Conservation (phyloP, 2,113 vertebrate species). For the Sinocyclocheilus grahami region DNA sequence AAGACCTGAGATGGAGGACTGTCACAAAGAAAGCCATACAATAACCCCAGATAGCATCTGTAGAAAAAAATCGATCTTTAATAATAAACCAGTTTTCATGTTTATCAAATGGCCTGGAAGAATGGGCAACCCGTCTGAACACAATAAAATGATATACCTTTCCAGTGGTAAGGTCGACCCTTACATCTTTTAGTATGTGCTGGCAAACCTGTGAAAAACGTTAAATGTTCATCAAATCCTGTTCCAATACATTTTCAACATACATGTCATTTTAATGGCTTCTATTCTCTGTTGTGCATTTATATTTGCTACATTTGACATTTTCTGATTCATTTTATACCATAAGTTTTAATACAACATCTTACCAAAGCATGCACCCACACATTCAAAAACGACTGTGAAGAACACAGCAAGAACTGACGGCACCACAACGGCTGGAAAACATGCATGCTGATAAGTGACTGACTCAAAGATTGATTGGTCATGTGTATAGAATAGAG, state of each 20-base stretch:
- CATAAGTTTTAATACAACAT: not conserved
- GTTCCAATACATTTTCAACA: not conserved
- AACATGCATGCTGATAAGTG: not conserved
- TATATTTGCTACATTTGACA: not conserved
- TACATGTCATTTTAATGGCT: too few relatives aligned
- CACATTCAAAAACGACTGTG: conserved; percentile 60
- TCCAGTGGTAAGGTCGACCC: conserved; percentile 61
- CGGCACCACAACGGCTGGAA: conserved; percentile 57
- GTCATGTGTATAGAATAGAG: not conserved
- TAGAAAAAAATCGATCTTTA: not conserved
- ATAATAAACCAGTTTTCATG: not conserved
- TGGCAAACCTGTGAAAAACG: conserved; percentile 58
- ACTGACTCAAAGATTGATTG: not conserved
- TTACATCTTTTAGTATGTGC: conserved; percentile 63
- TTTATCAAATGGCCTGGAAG: not conserved
- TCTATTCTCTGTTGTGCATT: too few relatives aligned
- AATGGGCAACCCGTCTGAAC: not conserved
- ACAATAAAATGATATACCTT: conserved; percentile 54
- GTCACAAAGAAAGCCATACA: conserved; percentile 64
- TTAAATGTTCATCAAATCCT: not conserved
- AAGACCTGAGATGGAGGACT: conserved; percentile 54
- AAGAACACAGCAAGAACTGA: conserved; percentile 48
- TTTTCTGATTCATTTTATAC: not conserved
- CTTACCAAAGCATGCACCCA: conserved; percentile 72
- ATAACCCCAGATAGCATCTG: conserved; percentile 68